Conservation (phyloP, 2,797 vertebrate species). For the Luscinia luscinia region DNA sequence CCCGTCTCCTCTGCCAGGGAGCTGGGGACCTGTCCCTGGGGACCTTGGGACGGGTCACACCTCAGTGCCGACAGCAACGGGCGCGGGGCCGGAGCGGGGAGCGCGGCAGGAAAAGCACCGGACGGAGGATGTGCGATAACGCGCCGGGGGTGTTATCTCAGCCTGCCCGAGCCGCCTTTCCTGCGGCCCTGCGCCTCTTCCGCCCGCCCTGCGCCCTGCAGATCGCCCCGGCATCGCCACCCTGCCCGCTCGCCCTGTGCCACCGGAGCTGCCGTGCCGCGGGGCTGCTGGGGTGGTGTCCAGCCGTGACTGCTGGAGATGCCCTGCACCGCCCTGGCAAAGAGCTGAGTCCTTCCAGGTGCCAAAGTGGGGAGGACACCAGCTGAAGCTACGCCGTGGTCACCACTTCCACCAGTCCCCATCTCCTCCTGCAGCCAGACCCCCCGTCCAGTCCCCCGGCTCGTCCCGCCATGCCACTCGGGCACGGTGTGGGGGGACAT, state of each 20-base stretch:
- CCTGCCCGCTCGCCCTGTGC: fast-evolving
- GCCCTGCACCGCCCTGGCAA: fast-evolving
- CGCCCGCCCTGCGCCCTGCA: neutral
- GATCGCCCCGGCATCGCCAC: neutral
- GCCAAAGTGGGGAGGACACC: fast-evolving
- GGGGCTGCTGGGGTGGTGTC: neutral
- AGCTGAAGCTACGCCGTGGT: neutral
- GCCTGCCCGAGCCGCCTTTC: slow-evolving; percentile 45
- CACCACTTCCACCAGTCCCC: neutral
- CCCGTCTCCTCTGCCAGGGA: neutral
- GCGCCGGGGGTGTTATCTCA: slow-evolving; percentile 27
- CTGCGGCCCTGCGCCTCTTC: slow-evolving; percentile 50
- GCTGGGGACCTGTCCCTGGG: neutral
- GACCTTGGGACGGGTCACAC: neutral
- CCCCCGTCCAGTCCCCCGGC: neutral
- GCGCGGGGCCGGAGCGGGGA: slow-evolving; percentile 20
- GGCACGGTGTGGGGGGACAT: neutral
- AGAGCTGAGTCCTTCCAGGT: fast-evolving
- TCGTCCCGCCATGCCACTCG: fast-evolving
- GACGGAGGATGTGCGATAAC: slow-evolving; percentile 71
- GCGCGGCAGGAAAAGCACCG: slow-evolving; percentile 39
- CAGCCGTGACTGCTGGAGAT: neutral
- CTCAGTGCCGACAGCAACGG: neutral
- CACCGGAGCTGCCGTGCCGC: fast-evolving
- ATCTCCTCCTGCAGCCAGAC: neutral